phyloP scores from a whole-genome alignment of 2,113 vertebrate genomes.

The Mus spicilegus region DNA sequence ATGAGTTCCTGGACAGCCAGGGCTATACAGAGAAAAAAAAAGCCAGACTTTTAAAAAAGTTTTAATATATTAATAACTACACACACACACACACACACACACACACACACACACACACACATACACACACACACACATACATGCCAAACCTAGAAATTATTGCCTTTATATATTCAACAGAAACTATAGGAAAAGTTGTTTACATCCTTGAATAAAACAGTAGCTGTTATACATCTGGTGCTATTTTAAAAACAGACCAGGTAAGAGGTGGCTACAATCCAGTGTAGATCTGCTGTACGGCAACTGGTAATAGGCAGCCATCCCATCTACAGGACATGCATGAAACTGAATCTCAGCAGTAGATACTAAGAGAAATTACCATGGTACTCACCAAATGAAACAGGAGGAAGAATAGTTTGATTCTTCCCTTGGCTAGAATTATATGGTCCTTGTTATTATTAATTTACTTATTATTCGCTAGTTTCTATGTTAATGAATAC shows the following conservation, averaged over 20 bases:
- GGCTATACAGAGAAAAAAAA: not conserved
- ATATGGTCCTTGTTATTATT: not conserved
- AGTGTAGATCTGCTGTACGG: not conserved
- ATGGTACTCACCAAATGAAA: not conserved
- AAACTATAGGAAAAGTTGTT: not conserved
- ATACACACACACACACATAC: not conserved
- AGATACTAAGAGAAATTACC: not conserved
- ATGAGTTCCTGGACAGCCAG: too few relatives aligned
- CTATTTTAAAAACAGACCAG: not conserved
- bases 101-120: not conserved
- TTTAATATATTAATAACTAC: not conserved
- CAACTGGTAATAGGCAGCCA: not conserved
- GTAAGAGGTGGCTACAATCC: accelerated
- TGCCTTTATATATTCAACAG: not conserved
- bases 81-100: not conserved
- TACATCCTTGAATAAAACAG: not conserved
- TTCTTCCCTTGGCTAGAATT: not conserved
- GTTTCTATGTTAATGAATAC: not conserved
- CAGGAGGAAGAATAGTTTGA: accelerated
- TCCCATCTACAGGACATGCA: accelerated
- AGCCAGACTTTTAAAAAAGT: not conserved
- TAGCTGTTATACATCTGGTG: not conserved
- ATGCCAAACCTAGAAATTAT: not conserved
- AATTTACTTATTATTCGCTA: not conserved
- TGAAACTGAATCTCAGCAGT: not conserved